Evolutionary conservation across 2,888 invertebrate species (phyloP), one percentile per base, ranked within the genome.

Genomic region (Ennomos fuscantarius): DNA sequence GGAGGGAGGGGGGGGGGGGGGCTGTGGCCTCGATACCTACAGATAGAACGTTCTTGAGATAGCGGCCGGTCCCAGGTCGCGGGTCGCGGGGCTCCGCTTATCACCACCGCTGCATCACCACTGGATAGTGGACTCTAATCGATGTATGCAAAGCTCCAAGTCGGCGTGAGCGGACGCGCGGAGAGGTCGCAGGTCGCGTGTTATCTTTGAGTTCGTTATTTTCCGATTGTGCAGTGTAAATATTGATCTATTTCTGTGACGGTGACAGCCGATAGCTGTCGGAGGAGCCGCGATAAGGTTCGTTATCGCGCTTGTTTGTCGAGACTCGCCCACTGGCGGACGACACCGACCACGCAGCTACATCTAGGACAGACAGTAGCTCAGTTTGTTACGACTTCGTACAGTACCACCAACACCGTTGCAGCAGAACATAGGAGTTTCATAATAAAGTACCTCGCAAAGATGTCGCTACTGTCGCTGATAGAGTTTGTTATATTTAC

Each of bases 161-260:
- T 57, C 62, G 15, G 48, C 9, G 24, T 32, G 9, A 43, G 8
- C 8, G 36, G 48, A 10, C 36, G 56, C 46, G 61, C 55, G 65
- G 59, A 46, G 57, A 66, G 60, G 57, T 62, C 58, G 71, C 53
- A 77, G 76, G 82, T 80, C 82, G 74, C 56, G 9, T 61, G 80
- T 74, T 86, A 86, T 86, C 84, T 62, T 53, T 60, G 60, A 68
- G 69, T 74, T 83, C 80, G 86, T 86, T 86, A 86, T 86, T 86
- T 86, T 86, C 84, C 86, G 80, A 84, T 86, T 83, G 77, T 69
- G 73, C 73, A 80, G 83, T 82, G 84, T 83, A 78, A 65, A 72
- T 76, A 78, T 77, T 48, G 53, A 57, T 58, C 49, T 58, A 54
- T 58, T 53, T 49, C 13, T 58, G 58, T 58, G 51, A 8, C 31